phyloP scores from a whole-genome alignment of 1,140 invertebrate genomes.

The Calycopis cecrops region DNA sequence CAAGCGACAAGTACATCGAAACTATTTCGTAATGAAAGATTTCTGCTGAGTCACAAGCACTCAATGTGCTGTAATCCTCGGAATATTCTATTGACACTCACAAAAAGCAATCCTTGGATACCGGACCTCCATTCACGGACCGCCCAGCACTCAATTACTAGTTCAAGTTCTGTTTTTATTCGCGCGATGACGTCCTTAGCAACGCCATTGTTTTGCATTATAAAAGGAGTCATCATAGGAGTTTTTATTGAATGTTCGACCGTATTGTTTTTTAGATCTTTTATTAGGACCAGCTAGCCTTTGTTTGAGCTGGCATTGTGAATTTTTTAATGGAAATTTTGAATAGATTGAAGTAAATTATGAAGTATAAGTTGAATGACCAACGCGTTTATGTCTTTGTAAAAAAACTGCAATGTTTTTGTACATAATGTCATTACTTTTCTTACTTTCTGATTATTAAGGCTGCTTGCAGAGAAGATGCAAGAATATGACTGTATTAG shows the following conservation, averaged over 20 bases:
- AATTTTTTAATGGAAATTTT: constrained; percentile 4
- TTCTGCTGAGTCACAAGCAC: neutral
- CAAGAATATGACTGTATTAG: no score
- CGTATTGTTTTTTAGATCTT: constrained; percentile 10
- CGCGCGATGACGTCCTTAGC: constrained; percentile 5
- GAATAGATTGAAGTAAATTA: neutral
- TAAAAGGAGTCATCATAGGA: constrained; percentile 10
- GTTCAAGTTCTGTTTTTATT: constrained; percentile 10
- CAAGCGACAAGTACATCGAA: no score
- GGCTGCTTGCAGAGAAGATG: no score
- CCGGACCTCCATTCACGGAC: constrained; percentile 3
- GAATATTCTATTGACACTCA: constrained; percentile 10
- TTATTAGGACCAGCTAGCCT: constrained; percentile 7
- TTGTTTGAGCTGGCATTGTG: constrained; percentile 11
- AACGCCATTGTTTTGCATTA: constrained; percentile 6
- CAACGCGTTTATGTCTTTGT: neutral
- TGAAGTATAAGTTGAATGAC: constrained; percentile 1
- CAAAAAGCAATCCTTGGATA: constrained; percentile 3
- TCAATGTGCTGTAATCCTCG: constrained; percentile 7
- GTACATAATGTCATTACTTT: no score
- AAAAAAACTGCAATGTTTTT: neutral
- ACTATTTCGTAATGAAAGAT: neutral
- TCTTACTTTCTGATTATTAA: no score
- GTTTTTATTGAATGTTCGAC: constrained; percentile 9
- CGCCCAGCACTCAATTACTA: constrained; percentile 7